Percentiles rank a stretch among this genome's conserved stretches.
Conservation (phyloP, 2,888 invertebrate genomes). For the Melanophora roralis region DNA sequence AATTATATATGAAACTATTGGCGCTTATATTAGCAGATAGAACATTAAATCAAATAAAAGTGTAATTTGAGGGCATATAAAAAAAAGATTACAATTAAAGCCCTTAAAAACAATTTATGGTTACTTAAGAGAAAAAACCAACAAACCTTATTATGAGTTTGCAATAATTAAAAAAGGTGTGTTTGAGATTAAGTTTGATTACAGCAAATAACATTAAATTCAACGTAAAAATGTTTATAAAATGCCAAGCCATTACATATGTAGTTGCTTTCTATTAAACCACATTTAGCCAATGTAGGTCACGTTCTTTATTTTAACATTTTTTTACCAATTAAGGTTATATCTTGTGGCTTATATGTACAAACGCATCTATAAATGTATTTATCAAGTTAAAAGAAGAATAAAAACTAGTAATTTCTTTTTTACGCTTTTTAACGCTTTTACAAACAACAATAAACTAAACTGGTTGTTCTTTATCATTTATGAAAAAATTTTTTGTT, state of each 20-base stretch:
- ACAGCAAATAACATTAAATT: neutral
- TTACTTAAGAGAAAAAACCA: too few species aligned
- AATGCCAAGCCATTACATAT: too few species aligned
- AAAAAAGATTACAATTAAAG: too few species aligned
- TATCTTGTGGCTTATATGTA: conserved; percentile 2
- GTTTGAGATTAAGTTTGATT: conserved; percentile 1
- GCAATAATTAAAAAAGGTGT: conserved; percentile 31
- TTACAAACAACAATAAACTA: conserved; percentile 3
- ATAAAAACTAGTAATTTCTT: conserved; percentile 24
- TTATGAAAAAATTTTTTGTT: neutral
- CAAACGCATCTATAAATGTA: neutral
- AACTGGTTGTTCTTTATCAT: conserved; percentile 35
- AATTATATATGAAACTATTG: neutral
- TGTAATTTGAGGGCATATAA: too few species aligned
- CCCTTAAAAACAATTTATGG: too few species aligned
- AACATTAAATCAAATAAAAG: too few species aligned
- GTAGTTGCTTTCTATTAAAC: neutral
- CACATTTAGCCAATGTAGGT: conserved; percentile 34
- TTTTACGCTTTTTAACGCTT: neutral
- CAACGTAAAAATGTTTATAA: neutral
- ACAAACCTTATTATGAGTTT: neutral
- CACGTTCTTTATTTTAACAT: conserved; percentile 34
- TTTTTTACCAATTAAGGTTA: conserved; percentile 27
- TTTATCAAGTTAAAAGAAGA: neutral
- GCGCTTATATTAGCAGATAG: too few species aligned